A percentile compares a stretch with the other conserved stretches of the same genome.
Conservation (phyloP, 2,797 vertebrate genomes). For the Silurus lanzhouensis region DNA sequence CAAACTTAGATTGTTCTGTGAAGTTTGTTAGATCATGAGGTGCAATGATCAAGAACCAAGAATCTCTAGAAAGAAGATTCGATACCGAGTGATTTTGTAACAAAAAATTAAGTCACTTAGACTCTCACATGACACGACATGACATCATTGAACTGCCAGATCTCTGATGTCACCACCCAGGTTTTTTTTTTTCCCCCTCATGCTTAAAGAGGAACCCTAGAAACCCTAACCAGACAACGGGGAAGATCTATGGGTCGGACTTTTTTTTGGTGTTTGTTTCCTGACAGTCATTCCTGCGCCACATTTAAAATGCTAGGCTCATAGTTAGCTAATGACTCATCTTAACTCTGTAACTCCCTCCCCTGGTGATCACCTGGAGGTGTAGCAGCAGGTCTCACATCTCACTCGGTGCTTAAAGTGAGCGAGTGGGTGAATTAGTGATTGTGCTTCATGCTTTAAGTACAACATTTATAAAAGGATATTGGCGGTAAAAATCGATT, state of each 20-base stretch:
- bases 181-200: slow-evolving; percentile 48
- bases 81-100: too few relatives aligned
- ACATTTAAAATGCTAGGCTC: slow-evolving; percentile 69
- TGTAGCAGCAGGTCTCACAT: slow-evolving; percentile 40
- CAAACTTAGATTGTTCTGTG: slow-evolving; percentile 60
- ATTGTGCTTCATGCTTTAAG: too few relatives aligned
- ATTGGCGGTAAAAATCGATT: too few relatives aligned
- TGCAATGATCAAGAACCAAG: slow-evolving; percentile 44
- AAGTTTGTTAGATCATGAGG: slow-evolving; percentile 60
- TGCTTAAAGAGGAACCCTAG: slow-evolving; percentile 54
- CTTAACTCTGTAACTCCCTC: slow-evolving; percentile 54
- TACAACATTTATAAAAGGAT: too few relatives aligned
- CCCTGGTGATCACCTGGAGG: slow-evolving; percentile 46
- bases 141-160: slow-evolving; percentile 45
- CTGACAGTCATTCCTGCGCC: slow-evolving; percentile 60
- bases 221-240: slow-evolving; percentile 29
- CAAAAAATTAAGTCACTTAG: slow-evolving; percentile 17
- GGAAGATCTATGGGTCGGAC: slow-evolving; percentile 53
- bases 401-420: not conserved
- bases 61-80: slow-evolving; percentile 31
- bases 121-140: slow-evolving; percentile 32
- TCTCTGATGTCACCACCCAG: slow-evolving; percentile 48
- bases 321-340: slow-evolving; percentile 64
- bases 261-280: slow-evolving; percentile 58
- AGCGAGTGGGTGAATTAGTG: too few relatives aligned